Conservation (phyloP, 2,113 vertebrate genomes). For the Clarias batrachus region DNA sequence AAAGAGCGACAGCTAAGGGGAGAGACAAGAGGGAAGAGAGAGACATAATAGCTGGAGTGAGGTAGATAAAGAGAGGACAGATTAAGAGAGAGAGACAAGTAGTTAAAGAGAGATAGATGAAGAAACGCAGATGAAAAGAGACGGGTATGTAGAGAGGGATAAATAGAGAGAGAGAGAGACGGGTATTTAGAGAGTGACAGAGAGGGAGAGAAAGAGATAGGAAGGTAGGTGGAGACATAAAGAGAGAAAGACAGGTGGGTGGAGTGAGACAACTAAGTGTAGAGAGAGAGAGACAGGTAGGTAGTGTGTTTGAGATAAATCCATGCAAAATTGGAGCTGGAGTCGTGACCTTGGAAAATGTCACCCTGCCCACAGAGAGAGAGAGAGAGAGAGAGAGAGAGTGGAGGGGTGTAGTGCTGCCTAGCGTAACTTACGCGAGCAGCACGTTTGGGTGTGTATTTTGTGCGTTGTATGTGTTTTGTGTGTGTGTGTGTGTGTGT, state of each 20-base stretch:
- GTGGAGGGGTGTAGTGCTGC: slow-evolving; percentile 29
- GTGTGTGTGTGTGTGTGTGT: slow-evolving; percentile 34
- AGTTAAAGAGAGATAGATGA: neutral
- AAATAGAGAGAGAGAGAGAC: neutral
- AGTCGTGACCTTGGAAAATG: slow-evolving; percentile 74
- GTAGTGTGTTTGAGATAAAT: slow-evolving; percentile 54
- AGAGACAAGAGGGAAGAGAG: neutral
- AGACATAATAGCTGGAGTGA: neutral
- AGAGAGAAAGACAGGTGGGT: neutral
- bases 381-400: neutral
- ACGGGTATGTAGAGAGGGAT: neutral
- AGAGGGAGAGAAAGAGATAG: neutral
- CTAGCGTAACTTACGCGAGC: slow-evolving; percentile 29
- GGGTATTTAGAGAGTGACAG: too few species aligned
- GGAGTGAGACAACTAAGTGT: too few species aligned
- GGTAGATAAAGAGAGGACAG: neutral
- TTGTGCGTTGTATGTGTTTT: slow-evolving; percentile 18
- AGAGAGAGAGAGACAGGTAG: neutral
- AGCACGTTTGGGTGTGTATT: neutral
- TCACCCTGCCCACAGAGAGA: slow-evolving; percentile 58
- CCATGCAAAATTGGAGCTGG: slow-evolving; percentile 54
- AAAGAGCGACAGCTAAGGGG: neutral
- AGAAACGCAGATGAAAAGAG: neutral
- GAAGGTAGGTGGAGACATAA: neutral
- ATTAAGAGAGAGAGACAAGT: neutral